Percentiles rank a stretch among this genome's conserved stretches.
Evolutionary conservation across 2,797 vertebrate species (phyloP).

Genomic region (Propithecus deckenii): DNA sequence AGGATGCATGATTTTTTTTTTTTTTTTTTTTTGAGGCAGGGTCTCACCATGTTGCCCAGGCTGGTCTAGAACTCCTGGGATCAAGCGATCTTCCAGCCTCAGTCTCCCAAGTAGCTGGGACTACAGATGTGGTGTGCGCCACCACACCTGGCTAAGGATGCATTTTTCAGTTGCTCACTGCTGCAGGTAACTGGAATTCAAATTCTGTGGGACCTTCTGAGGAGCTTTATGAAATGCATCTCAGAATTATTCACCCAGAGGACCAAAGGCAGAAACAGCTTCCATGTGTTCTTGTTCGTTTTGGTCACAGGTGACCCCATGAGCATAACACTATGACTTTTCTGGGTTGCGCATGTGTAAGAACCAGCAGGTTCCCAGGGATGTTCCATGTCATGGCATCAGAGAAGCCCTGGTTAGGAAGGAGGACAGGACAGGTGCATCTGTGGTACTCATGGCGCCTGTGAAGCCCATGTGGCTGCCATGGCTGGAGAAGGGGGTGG

Average conservation of each 20-base stretch:
- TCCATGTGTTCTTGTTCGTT: not conserved
- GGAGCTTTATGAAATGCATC: too few relatives aligned
- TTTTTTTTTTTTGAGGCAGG: too few relatives aligned
- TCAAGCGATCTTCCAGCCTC: too few relatives aligned
- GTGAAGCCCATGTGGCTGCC: not conserved
- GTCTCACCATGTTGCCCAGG: too few relatives aligned
- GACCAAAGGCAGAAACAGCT: not conserved
- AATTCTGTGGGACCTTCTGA: not conserved
- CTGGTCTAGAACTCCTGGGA: too few relatives aligned
- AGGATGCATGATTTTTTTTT: too few relatives aligned
- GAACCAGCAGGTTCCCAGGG: not conserved
- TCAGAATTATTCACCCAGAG: not conserved
- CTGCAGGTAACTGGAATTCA: not conserved
- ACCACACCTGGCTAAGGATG: too few relatives aligned
- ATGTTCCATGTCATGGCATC: not conserved
- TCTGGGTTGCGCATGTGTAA: not conserved
- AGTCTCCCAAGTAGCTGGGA: too few relatives aligned
- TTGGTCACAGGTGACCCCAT: not conserved
- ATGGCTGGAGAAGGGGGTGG: not conserved
- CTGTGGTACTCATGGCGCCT: not conserved
- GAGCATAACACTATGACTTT: not conserved
- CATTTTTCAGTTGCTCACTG: not conserved
- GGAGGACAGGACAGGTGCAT: accelerated
- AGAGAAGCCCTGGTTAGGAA: not conserved
- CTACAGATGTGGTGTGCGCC: too few relatives aligned